A percentile compares a stretch with the other conserved stretches of the same genome.
Conservation (phyloP, 2,797 vertebrate species). For the Propithecus deckenii region DNA sequence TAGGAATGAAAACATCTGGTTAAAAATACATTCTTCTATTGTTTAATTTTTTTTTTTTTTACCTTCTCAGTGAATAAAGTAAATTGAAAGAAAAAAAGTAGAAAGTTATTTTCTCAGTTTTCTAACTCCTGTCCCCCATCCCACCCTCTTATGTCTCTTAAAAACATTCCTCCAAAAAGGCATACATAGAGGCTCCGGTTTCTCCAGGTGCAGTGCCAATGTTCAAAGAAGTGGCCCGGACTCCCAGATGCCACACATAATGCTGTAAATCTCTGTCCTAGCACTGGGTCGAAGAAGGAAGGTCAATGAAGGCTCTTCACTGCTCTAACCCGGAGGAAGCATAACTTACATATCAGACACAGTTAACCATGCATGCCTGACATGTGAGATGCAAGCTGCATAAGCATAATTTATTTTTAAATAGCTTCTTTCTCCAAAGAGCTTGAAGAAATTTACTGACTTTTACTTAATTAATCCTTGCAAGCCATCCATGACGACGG, state of each 20-base stretch:
- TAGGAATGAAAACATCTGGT: background rate
- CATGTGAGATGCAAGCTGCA: background rate
- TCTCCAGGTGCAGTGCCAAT: background rate
- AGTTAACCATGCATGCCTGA: constrained; percentile 22
- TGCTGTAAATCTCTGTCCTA: constrained; percentile 14
- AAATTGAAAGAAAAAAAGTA: background rate
- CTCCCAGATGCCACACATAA: background rate
- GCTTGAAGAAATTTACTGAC: constrained; percentile 45
- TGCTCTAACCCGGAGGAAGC: background rate
- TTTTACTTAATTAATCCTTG: constrained; percentile 54
- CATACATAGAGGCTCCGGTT: background rate
- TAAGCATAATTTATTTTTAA: constrained; percentile 57
- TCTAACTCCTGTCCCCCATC: background rate
- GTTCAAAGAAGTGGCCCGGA: background rate
- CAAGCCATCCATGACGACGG: constrained; percentile 38
- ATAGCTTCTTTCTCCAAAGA: constrained; percentile 46
- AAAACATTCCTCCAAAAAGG: background rate
- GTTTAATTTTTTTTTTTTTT: background rate
- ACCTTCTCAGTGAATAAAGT: background rate
- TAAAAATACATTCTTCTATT: background rate
- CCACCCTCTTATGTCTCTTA: background rate
- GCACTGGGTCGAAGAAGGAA: background rate
- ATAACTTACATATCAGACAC: background rate
- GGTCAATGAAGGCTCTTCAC: background rate
- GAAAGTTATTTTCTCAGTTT: background rate